A percentile compares a stretch with the other conserved stretches of the same genome.
Evolutionary conservation across 2,797 vertebrate genomes (phyloP).

Genomic region (Buceros bicornis): DNA sequence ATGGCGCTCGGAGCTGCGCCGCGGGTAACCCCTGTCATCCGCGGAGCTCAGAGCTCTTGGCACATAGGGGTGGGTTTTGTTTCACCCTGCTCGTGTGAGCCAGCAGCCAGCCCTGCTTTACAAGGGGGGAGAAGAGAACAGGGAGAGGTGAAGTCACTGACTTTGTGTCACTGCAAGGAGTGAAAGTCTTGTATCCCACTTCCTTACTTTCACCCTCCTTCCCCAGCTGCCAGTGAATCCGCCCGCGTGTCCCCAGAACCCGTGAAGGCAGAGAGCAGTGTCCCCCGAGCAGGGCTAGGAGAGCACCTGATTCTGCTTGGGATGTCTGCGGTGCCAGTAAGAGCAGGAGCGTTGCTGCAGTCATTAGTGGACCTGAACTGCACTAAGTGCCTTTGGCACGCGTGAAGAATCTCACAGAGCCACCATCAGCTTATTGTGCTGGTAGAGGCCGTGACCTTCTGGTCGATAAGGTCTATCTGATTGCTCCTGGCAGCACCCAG

Average conservation of each 20-base stretch:
- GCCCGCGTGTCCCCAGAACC: background rate
- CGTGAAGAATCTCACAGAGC: background rate
- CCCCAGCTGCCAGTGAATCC: background rate
- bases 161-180: background rate
- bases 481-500: background rate
- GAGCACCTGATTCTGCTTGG: background rate
- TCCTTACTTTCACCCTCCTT: background rate
- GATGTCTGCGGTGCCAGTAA: background rate
- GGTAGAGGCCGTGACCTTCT: background rate
- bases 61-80: background rate
- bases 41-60: background rate
- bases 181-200: background rate
- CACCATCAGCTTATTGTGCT: background rate
- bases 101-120: background rate
- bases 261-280: background rate
- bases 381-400: background rate
- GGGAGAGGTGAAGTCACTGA: background rate
- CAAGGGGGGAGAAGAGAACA: background rate
- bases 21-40: background rate
- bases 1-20: rapidly evolving
- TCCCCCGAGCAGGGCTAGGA: background rate
- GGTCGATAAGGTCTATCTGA: background rate
- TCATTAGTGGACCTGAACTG: background rate
- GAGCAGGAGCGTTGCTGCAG: background rate
- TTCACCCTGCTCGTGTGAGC: background rate